A percentile compares a stretch with the other conserved stretches of the same genome.
Evolutionary conservation across 2,888 invertebrate species (phyloP).

Genomic region (Therioaphis trifolii): DNA sequence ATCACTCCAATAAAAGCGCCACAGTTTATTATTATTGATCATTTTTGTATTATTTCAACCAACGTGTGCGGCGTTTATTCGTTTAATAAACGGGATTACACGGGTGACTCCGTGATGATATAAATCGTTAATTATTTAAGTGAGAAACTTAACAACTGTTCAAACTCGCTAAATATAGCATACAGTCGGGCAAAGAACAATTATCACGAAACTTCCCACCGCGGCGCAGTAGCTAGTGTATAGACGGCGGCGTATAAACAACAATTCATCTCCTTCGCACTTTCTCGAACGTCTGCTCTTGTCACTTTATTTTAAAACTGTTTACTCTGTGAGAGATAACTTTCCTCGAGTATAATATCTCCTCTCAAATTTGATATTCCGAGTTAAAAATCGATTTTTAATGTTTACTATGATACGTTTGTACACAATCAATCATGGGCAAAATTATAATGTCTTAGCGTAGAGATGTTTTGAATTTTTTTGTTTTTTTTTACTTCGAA

Average conservation of each 20-base stretch:
- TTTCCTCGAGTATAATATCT: neutral
- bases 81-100: neutral
- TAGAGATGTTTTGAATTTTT: neutral
- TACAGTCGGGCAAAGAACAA: neutral
- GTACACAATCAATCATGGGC: no score
- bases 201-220: neutral
- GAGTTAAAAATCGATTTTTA: slow-evolving; percentile 19
- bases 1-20: no score
- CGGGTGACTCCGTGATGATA: neutral
- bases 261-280: slow-evolving; percentile 29
- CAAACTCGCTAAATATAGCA: neutral
- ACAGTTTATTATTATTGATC: no score
- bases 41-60: no score
- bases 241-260: neutral
- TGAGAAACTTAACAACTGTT: neutral
- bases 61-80: neutral
- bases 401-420: neutral
- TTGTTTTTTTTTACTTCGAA: neutral
- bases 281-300: slow-evolving; percentile 23
- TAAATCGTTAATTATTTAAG: slow-evolving; percentile 18
- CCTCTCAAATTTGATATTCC: slow-evolving; percentile 6
- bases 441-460: no score
- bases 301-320: slow-evolving; percentile 24
- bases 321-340: slow-evolving; percentile 6
- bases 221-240: neutral